Conservation (phyloP, 2,888 invertebrate species). For the Cerastis rubricosa region DNA sequence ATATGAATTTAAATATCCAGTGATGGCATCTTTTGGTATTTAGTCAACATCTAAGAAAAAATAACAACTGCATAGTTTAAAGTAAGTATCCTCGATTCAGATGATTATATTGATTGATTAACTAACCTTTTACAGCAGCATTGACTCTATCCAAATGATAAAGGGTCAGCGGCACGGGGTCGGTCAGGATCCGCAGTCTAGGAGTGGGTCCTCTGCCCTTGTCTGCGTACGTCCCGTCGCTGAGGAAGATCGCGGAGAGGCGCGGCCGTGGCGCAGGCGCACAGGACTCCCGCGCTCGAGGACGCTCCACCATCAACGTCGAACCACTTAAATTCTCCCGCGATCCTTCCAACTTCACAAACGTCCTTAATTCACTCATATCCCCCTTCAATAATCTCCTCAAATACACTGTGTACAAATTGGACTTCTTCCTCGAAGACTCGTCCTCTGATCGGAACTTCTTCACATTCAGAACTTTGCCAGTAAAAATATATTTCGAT, state of each 20-base stretch:
- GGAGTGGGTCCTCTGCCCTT: conserved; percentile 78
- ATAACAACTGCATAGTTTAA: too few relatives aligned
- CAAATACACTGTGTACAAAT: conserved; percentile 87
- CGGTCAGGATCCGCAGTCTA: conserved; percentile 83
- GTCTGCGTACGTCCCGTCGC: conserved; percentile 79
- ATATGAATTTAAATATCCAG: not conserved
- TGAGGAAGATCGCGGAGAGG: conserved; percentile 87
- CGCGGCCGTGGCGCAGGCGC: conserved; percentile 86
- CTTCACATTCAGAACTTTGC: conserved; percentile 87
- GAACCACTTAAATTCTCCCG: conserved; percentile 84
- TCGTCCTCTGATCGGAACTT: conserved; percentile 81
- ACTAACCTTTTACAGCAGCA: conserved; percentile 90
- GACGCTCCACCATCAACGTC: conserved; percentile 82
- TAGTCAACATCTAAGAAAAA: not conserved
- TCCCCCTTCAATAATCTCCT: conserved; percentile 88
- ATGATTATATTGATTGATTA: not conserved
- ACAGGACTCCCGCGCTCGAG: conserved; percentile 82
- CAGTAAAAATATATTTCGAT: conserved; percentile 89
- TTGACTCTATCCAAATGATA: conserved; percentile 89
- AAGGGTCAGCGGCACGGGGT: conserved; percentile 89
- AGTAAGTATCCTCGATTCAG: too few relatives aligned
- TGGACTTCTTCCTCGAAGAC: conserved; percentile 79
- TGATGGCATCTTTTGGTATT: not conserved
- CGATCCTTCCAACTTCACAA: conserved; percentile 81
- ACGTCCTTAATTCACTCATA: conserved; percentile 80